Evolutionary conservation across 2,113 vertebrate species (phyloP).

Genomic region (Podarcis raffonei): DNA sequence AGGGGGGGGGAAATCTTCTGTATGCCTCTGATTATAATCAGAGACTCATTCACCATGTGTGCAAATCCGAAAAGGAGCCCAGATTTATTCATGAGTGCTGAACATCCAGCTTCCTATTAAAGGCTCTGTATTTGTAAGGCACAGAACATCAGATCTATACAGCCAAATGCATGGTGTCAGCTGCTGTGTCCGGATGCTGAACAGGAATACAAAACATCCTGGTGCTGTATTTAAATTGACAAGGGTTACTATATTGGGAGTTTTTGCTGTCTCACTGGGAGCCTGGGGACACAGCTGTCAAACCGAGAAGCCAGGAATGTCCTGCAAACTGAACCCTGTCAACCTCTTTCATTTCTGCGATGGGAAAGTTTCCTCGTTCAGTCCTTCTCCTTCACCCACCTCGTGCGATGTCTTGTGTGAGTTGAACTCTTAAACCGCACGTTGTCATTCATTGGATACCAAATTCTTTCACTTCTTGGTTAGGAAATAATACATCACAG

Average conservation of each 20-base stretch:
- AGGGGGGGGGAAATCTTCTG: background rate
- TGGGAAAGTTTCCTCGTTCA: background rate
- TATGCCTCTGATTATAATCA: conserved; percentile 31
- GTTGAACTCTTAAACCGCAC: conserved; percentile 18
- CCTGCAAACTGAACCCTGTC: conserved; percentile 49
- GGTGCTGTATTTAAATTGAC: conserved; percentile 63
- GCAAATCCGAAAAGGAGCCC: background rate
- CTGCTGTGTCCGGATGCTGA: conserved; percentile 50
- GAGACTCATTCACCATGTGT: background rate
- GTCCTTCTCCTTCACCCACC: background rate
- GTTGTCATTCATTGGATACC: conserved; percentile 28
- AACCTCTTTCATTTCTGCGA: conserved; percentile 46
- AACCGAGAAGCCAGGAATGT: conserved; percentile 36
- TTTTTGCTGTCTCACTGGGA: conserved; percentile 53
- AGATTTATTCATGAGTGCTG: conserved; percentile 44
- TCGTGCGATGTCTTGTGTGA: conserved; percentile 1
- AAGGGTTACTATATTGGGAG: conserved; percentile 63
- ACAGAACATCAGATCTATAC: conserved; percentile 49
- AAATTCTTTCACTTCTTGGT: background rate
- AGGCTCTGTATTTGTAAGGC: conserved; percentile 21
- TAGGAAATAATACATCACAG: background rate
- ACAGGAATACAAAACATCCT: conserved; percentile 52
- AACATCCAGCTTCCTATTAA: conserved; percentile 40
- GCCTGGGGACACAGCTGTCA: conserved; percentile 58
- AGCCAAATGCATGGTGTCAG: conserved; percentile 64